Evolutionary conservation across 2,888 invertebrate species (phyloP), one percentile per base, ranked within the genome.

Genomic region (Blomia tropicalis): DNA sequence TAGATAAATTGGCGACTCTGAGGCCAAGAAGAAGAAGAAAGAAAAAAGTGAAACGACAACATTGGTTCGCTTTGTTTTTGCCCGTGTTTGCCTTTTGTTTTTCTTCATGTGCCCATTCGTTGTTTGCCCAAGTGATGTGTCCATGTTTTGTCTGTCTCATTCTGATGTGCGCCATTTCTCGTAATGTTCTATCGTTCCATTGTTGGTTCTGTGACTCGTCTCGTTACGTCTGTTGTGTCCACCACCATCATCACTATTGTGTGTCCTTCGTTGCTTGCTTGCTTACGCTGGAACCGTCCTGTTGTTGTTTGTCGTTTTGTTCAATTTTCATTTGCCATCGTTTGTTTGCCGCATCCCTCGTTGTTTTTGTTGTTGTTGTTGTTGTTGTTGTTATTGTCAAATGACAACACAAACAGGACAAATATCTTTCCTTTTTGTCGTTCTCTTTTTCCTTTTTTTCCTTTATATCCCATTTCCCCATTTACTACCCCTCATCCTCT

Each of bases 41-140:
- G 23, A 19, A 7, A n/a, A 47, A 47, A 47, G 51, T 47, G 51
- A 47, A 47, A 47, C n/a, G 51, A 47, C 51, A 47, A 11, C n/a
- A 7, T 7, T n/a, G 7, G 51, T 47, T 47, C 51, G 51, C n/a
- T 47, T 47, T 47, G 51, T 47, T 47, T 47, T 47, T 7, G 11
- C 51, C n/a, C 51, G 7, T 47, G 51, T 47, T 47, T 47, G 51
- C 51, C 51, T 47, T 47, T 47, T 27, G 51, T n/a, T 47, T 22
- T 7, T 19, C 14, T 7, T 22, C 51, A 14, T 47, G 51, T 27
- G 22, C 22, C 51, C 22, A 14, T 47, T n/a, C 7, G 7, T 47
- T 47, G 51, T 47, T 47, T 47, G 51, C 51, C 51, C 7, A 47
- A 47, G 51, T 47, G 51, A 47, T 47, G 51, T n/a, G 51, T 47